Conservation (phyloP, 2,888 invertebrate species). For the Omphaloscelis lunosa region DNA sequence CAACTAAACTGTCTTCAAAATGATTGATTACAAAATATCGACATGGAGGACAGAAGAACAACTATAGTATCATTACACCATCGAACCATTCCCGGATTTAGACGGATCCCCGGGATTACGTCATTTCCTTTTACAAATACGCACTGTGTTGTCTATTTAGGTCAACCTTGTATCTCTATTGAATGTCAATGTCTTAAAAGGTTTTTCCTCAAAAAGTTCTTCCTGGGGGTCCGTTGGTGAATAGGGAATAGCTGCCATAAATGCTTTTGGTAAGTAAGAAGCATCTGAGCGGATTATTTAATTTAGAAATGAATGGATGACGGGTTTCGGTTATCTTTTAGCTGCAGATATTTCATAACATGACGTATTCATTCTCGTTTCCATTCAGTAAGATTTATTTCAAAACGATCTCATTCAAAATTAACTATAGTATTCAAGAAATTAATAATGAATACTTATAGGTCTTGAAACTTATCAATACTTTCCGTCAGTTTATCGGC, state of each 20-base stretch:
- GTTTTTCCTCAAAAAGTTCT: constrained; percentile 53
- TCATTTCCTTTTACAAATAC: constrained; percentile 63
- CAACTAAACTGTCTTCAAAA: constrained; percentile 17
- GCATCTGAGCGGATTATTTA: constrained; percentile 46
- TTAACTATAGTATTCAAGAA: no score
- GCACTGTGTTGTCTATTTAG: constrained; percentile 60
- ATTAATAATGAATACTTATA: neutral
- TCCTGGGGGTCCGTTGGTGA: constrained; percentile 13
- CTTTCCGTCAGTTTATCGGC: constrained; percentile 43
- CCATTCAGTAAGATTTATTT: constrained; percentile 11
- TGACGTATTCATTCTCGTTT: constrained; percentile 23
- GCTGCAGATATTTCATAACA: constrained; percentile 11
- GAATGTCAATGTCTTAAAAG: constrained; percentile 66
- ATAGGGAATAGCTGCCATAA: constrained; percentile 40
- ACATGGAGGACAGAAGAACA: neutral
- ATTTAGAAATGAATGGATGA: constrained; percentile 44
- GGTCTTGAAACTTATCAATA: constrained; percentile 42
- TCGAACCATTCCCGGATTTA: constrained; percentile 43
- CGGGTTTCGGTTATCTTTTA: constrained; percentile 31
- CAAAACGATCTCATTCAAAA: neutral
- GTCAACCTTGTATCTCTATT: constrained; percentile 60
- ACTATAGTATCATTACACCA: constrained; percentile 46
- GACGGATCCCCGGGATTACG: constrained; percentile 57
- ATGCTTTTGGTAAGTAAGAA: constrained; percentile 49
- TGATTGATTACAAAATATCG: constrained; percentile 55